These are phyloP conservation scores for Mizuhopecten yessoensis DNA, from an alignment of 1,140 invertebrate species.

Conservation along the genomic window DNA sequence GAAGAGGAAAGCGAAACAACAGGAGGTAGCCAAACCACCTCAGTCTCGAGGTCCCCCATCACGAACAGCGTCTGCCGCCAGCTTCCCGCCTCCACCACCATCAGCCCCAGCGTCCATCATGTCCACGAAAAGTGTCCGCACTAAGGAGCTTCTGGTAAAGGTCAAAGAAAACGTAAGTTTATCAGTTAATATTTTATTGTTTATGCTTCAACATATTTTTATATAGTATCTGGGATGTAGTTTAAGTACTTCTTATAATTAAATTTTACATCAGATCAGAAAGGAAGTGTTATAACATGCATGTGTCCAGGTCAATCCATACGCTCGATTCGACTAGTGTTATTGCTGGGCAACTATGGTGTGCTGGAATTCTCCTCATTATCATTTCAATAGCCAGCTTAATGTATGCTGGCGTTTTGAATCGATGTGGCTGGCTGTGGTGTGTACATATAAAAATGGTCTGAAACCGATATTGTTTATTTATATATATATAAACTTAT, in stretches of 20 bases:
- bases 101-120: conserved; percentile 27
- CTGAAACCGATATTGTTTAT: background rate
- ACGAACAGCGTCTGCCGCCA: background rate
- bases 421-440: background rate
- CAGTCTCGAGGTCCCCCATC: background rate
- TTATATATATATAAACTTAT: too few species aligned
- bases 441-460: background rate
- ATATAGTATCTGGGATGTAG: background rate
- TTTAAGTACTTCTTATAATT: too few species aligned
- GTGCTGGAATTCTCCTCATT: background rate
- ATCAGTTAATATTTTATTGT: background rate
- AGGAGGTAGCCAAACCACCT: conserved; percentile 45
- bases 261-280: too few species aligned
- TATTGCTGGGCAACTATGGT: background rate
- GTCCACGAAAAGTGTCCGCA: conserved; percentile 47
- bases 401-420: background rate
- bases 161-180: conserved; percentile 58
- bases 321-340: background rate
- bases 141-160: conserved; percentile 56
- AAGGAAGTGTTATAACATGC: background rate
- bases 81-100: background rate
- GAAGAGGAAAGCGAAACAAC: conserved; percentile 41
- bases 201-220: background rate
- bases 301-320: background rate
- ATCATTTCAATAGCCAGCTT: background rate